Conservation (phyloP, 1,140 invertebrate species). For the Cotesia typhae region DNA sequence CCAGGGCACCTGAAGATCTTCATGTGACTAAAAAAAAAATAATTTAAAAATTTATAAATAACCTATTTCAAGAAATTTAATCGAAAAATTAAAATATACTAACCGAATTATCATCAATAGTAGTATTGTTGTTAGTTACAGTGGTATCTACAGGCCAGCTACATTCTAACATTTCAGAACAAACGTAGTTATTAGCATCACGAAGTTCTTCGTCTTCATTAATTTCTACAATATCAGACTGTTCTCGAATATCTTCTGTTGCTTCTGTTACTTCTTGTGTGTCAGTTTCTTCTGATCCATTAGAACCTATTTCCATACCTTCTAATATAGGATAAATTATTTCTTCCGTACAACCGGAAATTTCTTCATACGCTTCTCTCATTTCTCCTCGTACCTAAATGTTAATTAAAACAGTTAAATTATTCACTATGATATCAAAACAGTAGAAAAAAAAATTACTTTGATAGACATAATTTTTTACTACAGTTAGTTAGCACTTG, state of each 20-base stretch:
- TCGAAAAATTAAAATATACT: constrained; percentile 35
- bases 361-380: constrained; percentile 62
- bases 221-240: constrained; percentile 49
- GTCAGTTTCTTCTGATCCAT: constrained; percentile 51
- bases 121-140: constrained; percentile 51
- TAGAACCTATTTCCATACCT: constrained; percentile 60
- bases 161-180: constrained; percentile 63
- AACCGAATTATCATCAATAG: constrained; percentile 51
- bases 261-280: constrained; percentile 42
- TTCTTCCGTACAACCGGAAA: constrained; percentile 61
- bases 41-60: background rate
- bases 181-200: constrained; percentile 65
- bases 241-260: constrained; percentile 48
- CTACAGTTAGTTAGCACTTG: too few relatives aligned
- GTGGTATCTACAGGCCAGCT: constrained; percentile 60
- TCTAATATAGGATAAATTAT: constrained; percentile 64
- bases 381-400: constrained; percentile 60
- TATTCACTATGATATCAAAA: too few relatives aligned
- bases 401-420: constrained; percentile 1
- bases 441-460: background rate
- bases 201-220: constrained; percentile 62
- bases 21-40: constrained; percentile 48
- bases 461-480: too few relatives aligned
- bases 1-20: constrained; percentile 63
- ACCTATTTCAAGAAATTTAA: background rate